Conservation (phyloP, 2,797 vertebrate species). For the Bovichtus diacanthus region DNA sequence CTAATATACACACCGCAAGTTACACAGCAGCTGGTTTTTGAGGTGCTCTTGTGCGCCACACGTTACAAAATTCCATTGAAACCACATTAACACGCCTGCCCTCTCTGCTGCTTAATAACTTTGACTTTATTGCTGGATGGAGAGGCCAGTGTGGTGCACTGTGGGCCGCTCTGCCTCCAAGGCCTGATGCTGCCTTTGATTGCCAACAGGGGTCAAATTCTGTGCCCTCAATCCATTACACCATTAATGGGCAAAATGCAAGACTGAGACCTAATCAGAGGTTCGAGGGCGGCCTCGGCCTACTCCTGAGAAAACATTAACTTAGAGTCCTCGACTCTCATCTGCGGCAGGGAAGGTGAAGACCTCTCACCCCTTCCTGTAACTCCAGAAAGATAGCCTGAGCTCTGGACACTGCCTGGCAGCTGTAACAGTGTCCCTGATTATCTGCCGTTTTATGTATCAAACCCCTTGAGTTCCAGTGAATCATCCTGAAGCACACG, state of each 20-base stretch:
- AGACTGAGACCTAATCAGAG: conserved; percentile 56
- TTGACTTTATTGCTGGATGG: conserved; percentile 16
- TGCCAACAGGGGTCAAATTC: conserved; percentile 44
- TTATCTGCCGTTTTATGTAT: conserved; percentile 54
- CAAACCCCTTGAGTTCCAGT: conserved; percentile 52
- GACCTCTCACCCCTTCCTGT: conserved; percentile 62
- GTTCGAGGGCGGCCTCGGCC: conserved; percentile 20
- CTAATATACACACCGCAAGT: background rate
- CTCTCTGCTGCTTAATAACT: conserved; percentile 5
- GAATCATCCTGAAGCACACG: conserved; percentile 43
- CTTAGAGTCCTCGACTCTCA: conserved; percentile 20
- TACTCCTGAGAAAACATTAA: conserved; percentile 30
- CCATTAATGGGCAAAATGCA: conserved; percentile 55
- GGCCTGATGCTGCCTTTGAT: conserved; percentile 38
- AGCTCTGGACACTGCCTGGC: conserved; percentile 53
- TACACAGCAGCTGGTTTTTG: background rate
- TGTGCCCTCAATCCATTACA: conserved; percentile 41
- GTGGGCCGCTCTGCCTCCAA: conserved; percentile 4
- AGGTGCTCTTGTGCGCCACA: conserved; percentile 1
- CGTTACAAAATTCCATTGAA: conserved; percentile 27
- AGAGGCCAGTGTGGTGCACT: conserved; percentile 29
- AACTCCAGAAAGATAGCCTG: conserved; percentile 62
- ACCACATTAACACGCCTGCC: conserved; percentile 2
- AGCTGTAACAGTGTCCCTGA: conserved; percentile 66
- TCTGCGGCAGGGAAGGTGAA: conserved; percentile 49